Evolutionary conservation across 1,140 invertebrate species (phyloP).

Genomic region (Ladona fulva): DNA sequence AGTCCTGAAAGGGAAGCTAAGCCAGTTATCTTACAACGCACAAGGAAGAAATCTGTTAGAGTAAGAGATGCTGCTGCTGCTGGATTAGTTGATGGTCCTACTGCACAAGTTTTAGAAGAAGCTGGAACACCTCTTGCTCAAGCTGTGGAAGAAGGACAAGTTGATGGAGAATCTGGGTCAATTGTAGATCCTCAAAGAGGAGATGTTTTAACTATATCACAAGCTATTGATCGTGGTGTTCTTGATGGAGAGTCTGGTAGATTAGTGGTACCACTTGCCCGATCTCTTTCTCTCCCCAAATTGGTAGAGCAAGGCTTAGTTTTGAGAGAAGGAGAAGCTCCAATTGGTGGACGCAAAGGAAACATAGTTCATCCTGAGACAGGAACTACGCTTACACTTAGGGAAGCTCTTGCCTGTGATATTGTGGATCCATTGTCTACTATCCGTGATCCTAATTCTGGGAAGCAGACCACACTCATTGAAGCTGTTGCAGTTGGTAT

Average conservation of each 20-base stretch:
- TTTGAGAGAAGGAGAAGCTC: constrained; percentile 49
- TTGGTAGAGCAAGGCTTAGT: constrained; percentile 73
- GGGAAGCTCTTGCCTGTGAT: constrained; percentile 77
- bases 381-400: constrained; percentile 59
- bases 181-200: constrained; percentile 77
- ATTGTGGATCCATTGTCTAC: constrained; percentile 70
- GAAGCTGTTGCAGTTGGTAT: constrained; percentile 70
- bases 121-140: constrained; percentile 56
- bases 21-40: constrained; percentile 64
- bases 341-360: constrained; percentile 31
- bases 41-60: constrained; percentile 61
- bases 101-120: constrained; percentile 55
- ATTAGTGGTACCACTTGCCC: constrained; percentile 68
- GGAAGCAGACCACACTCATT: constrained; percentile 57
- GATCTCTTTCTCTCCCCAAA: constrained; percentile 70
- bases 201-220: constrained; percentile 63
- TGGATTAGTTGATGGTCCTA: constrained; percentile 64
- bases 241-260: constrained; percentile 69
- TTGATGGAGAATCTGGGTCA: constrained; percentile 65
- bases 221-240: constrained; percentile 76
- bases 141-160: constrained; percentile 61
- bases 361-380: constrained; percentile 88
- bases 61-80: constrained; percentile 60
- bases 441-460: constrained; percentile 46
- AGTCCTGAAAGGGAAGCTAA: constrained; percentile 50